Conservation (phyloP, 2,888 invertebrate genomes). For the Tiphia femorata region DNA sequence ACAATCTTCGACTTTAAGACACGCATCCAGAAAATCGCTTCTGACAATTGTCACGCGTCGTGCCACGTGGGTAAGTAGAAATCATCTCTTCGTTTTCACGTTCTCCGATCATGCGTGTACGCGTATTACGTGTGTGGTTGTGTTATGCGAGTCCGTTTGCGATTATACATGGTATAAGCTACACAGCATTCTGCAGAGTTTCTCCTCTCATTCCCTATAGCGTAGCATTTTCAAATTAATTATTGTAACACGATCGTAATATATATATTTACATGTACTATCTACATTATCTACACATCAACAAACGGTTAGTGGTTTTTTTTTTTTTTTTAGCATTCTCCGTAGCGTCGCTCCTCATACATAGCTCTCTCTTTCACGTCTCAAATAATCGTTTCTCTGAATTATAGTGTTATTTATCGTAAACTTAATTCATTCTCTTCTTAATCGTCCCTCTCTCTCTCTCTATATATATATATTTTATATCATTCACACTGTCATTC, state of each 20-base stretch:
- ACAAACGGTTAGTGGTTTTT: constrained; percentile 62
- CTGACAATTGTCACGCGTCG: too few relatives aligned
- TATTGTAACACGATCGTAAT: constrained; percentile 55
- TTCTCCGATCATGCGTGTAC: constrained; percentile 15
- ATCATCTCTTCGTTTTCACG: too few relatives aligned
- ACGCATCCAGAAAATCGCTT: too few relatives aligned
- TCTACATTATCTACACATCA: constrained; percentile 70
- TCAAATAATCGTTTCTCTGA: constrained; percentile 5
- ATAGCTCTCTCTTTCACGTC: constrained; percentile 3
- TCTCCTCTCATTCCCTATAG: constrained; percentile 6
- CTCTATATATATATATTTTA: too few relatives aligned
- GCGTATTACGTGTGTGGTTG: constrained; percentile 16
- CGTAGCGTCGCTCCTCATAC: constrained; percentile 6
- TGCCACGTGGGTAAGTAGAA: too few relatives aligned
- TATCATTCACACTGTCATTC: background rate
- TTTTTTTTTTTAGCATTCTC: constrained; percentile 31
- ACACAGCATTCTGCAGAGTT: constrained; percentile 33
- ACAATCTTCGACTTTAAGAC: too few relatives aligned
- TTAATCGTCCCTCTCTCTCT: constrained; percentile 7
- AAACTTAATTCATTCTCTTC: constrained; percentile 12
- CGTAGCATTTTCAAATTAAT: constrained; percentile 44
- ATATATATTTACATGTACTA: constrained; percentile 67
- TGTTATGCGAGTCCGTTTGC: constrained; percentile 24
- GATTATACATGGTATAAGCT: constrained; percentile 32
- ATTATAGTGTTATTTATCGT: constrained; percentile 6